Base-by-base conservation (phyloP, 1,140 invertebrate species). In the Psilanteris sp. region DNA sequence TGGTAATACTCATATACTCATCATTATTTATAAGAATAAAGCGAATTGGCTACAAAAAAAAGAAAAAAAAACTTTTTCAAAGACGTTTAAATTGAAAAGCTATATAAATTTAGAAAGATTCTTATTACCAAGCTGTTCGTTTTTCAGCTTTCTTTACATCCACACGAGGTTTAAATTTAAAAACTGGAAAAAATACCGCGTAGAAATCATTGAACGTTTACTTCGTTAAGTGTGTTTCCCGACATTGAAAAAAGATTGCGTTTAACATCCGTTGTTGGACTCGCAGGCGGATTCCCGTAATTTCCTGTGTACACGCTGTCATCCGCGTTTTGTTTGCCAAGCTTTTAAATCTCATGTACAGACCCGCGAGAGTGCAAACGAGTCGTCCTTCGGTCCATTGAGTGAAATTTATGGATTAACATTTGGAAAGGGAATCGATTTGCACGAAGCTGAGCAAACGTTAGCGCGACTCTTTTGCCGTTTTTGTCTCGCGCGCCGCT, bases 271-370 rank as follows among this genome's bases (percentile, higher is more conserved):
- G 48, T 15, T 32, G 6, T 52, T 54, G 10, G 13, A 52, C 9
- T 20, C 7, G 4, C 3, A 9, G 16, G 31, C 26, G 43, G 24
- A 54, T 66, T 44, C 39, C 16, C 50, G 16, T 46, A 67, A 52
- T 54, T 67, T 67, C 48, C 61, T 44, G 46, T 43, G 52, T 26
- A 36, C 50, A 48, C 46, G 54, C 6, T 10, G 54, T 37, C 66
- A 20, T 59, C 14, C 24, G 43, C 48, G 36, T 64, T 57, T 41
- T 77, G 61, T 77, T 77, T 71, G 67, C 61, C 31, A 72, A 67
- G 74, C 74, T 77, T 77, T 77, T 77, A 77, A 72, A 54, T 66
- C 52, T 54, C 59, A 37, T 66, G 52, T 52, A 41, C 48, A 24
- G 36, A 37, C 39, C 11, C 54, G 39, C 8, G 11, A 34, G 50